phyloP scores from a whole-genome alignment of 1,140 invertebrate genomes.

The Globodera ellingtonae region DNA sequence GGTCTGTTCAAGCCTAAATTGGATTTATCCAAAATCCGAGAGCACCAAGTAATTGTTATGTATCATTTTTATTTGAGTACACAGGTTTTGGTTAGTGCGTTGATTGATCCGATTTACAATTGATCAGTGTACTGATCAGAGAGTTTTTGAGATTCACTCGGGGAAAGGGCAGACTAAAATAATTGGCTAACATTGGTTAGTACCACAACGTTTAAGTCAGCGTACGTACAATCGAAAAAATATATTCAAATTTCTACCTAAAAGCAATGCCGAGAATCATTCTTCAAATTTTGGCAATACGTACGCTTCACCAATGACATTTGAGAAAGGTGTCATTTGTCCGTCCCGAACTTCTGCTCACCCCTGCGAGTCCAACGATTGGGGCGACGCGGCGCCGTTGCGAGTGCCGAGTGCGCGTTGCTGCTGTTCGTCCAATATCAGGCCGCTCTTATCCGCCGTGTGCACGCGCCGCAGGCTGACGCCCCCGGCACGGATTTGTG shows the following conservation, averaged over 20 bases:
- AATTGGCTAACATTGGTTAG: background rate
- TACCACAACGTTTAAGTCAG: background rate
- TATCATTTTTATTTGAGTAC: too few species aligned
- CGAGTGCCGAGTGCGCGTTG: conserved; percentile 20
- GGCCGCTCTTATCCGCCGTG: conserved; percentile 28
- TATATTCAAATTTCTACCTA: background rate
- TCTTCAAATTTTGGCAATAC: background rate
- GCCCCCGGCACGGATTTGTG: conserved; percentile 8
- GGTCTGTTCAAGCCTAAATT: too few species aligned
- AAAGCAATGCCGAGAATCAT: background rate
- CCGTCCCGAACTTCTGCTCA: background rate
- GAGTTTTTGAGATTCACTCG: too few species aligned
- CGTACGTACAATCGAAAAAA: conserved; percentile 5
- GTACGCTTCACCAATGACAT: background rate
- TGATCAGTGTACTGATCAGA: too few species aligned
- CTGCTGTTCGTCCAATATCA: conserved; percentile 42
- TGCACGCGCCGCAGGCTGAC: conserved; percentile 5
- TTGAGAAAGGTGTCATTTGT: background rate
- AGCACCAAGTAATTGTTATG: too few species aligned
- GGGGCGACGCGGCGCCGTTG: conserved; percentile 5
- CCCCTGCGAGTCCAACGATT: conserved; percentile 24
- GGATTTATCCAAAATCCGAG: too few species aligned
- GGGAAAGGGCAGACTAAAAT: background rate
- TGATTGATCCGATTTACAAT: too few species aligned
- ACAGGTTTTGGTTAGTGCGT: too few species aligned